A percentile compares a stretch with the other conserved stretches of the same genome.
These are phyloP conservation scores for Lampris incognitus DNA, from an alignment of 2,113 vertebrate species.

Conservation along the genomic window DNA sequence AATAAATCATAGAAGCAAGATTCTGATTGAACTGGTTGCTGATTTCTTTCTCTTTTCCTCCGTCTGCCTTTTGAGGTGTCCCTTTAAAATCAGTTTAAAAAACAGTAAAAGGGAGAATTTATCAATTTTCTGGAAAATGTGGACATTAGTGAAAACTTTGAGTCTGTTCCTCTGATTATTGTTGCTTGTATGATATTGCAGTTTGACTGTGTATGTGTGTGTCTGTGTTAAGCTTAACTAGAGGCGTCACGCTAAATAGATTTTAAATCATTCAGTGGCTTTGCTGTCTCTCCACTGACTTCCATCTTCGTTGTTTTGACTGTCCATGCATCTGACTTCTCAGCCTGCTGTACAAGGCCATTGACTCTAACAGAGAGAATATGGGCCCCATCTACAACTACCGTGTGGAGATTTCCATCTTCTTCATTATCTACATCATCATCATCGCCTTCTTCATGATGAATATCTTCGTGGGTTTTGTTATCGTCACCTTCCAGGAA, in stretches of 20 bases:
- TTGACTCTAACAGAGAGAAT: constrained; percentile 96
- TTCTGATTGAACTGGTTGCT: too few relatives aligned
- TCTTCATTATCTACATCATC: constrained; percentile 99
- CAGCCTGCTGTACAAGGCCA: constrained; percentile 96
- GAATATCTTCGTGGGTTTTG: constrained; percentile 99
- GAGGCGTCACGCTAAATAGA: not conserved
- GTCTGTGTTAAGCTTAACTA: not conserved
- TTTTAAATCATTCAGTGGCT: too few relatives aligned
- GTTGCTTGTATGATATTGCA: not conserved
- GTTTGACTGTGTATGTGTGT: constrained; percentile 3
- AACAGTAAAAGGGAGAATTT: too few relatives aligned
- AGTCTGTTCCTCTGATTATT: too few relatives aligned
- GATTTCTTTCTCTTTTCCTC: too few relatives aligned
- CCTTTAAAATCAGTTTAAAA: too few relatives aligned
- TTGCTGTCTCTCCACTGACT: too few relatives aligned
- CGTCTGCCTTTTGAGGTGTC: too few relatives aligned
- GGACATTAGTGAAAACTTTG: too few relatives aligned
- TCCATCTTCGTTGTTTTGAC: too few relatives aligned
- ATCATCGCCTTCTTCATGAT: constrained; percentile 99
- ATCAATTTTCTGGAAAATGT: too few relatives aligned
- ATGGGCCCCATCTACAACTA: constrained; percentile 97
- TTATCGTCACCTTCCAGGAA: constrained; percentile 99
- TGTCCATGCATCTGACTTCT: constrained; percentile 6
- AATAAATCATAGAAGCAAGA: too few relatives aligned
- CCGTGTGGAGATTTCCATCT: constrained; percentile 98